Base-by-base conservation (phyloP, 1,140 invertebrate species). In the Aphaenogaster floridana region DNA sequence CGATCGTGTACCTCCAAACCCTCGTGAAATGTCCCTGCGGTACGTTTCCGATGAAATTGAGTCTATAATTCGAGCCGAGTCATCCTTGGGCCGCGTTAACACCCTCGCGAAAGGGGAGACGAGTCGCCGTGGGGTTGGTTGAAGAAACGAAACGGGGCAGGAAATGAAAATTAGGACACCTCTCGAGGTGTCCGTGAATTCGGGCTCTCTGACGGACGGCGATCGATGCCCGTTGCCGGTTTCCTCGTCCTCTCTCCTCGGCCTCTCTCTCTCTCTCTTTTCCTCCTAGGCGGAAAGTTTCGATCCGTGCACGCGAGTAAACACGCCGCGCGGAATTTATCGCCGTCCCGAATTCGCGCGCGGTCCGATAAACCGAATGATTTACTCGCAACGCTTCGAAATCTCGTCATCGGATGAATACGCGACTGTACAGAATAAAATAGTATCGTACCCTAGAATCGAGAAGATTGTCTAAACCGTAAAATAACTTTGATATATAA, bases 261-360 rank as follows among this genome's bases (percentile, higher is more conserved):
- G 21, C 21, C n/a, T 48, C 21, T 39, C 9, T 6, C 4, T 42
- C 21, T 17, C 45, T n/a, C 28, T 39, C 13, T 74, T 28, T 28
- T 9, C 8, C 13, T 28, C 21, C 48, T 39, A 59, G 78, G 52
- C 57, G 50, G 61, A 85, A 89, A 88, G 79, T 88, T 88, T 88
- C 74, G 76, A 88, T 69, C 68, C 74, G 48, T 63, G 74, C 87
- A 66, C 86, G 81, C 81, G 76, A 68, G 88, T 88, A 86, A 90
- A 90, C 81, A 81, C 63, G 83, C 83, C 50, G 81, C 63, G 45
- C 21, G 76, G 64, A 90, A 89, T 89, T 89, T 89, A 89, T 89
- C 88, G 88, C 68, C 64, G 86, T 57, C 59, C 88, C 86, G 87
- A 89, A 85, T 89, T 88, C 88, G 57, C 57, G 57, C 59, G 59